phyloP scores from a whole-genome alignment of 2,888 invertebrate genomes.

The Agrotis ipsilon region DNA sequence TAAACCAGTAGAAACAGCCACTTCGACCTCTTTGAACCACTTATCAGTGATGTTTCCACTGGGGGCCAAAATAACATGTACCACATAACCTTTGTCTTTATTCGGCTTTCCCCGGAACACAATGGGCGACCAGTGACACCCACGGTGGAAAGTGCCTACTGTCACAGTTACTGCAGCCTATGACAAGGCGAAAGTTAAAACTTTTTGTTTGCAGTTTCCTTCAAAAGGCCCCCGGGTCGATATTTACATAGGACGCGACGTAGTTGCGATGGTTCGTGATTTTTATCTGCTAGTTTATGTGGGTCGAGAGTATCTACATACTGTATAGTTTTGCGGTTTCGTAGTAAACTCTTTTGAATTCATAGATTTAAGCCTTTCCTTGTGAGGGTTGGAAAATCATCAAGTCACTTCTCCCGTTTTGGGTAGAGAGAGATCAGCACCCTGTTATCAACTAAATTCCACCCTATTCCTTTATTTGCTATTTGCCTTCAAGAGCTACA shows the following conservation, averaged over 20 bases:
- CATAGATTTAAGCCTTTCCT: slow-evolving; percentile 1
- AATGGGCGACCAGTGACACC: slow-evolving; percentile 82
- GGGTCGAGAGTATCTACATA: slow-evolving; percentile 29
- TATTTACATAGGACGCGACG: slow-evolving; percentile 71
- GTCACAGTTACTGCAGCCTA: slow-evolving; percentile 68
- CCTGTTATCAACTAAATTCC: no score
- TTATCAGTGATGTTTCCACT: slow-evolving; percentile 28
- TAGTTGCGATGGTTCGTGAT: slow-evolving; percentile 35
- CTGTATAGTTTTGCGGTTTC: slow-evolving; percentile 13
- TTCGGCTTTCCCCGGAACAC: slow-evolving; percentile 84
- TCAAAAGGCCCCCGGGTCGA: slow-evolving; percentile 73
- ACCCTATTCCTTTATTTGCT: no score
- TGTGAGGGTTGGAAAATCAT: no score
- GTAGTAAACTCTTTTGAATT: slow-evolving; percentile 13
- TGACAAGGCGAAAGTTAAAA: slow-evolving; percentile 80
- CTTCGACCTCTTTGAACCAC: slow-evolving; percentile 4
- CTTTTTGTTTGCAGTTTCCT: slow-evolving; percentile 78
- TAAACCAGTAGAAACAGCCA: slow-evolving; percentile 21
- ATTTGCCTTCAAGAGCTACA: no score
- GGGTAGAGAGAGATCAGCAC: no score
- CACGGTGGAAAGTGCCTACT: slow-evolving; percentile 83
- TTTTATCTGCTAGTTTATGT: slow-evolving; percentile 46
- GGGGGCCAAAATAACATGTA: slow-evolving; percentile 44
- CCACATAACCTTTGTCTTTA: slow-evolving; percentile 78
- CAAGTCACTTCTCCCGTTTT: no score